phyloP scores from a whole-genome alignment of 2,113 vertebrate species.

The Brachyhypopomus occidentalis region DNA sequence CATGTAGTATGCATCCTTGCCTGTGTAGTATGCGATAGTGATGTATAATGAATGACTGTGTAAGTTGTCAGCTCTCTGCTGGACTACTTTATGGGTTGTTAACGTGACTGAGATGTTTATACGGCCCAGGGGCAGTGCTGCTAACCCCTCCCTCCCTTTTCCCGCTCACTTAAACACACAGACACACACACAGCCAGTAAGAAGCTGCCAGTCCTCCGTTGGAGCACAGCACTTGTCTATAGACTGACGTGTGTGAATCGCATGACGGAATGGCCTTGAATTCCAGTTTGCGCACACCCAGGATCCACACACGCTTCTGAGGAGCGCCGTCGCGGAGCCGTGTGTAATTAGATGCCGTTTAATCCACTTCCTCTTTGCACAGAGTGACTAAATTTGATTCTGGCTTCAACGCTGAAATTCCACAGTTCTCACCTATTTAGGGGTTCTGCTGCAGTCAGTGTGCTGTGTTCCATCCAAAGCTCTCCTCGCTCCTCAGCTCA shows the following conservation, averaged over 20 bases:
- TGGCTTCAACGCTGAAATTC: slow-evolving; percentile 66
- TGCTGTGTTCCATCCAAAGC: slow-evolving; percentile 10
- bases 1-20: no score
- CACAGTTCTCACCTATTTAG: slow-evolving; percentile 42
- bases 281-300: background rate
- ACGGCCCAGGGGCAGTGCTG: background rate
- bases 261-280: background rate
- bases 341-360: slow-evolving; percentile 73
- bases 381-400: slow-evolving; percentile 72
- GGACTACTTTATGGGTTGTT: background rate
- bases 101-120: background rate
- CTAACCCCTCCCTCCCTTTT: background rate
- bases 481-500: background rate
- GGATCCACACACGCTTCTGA: slow-evolving; percentile 59
- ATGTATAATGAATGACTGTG: background rate
- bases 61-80: background rate
- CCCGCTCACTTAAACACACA: background rate
- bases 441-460: slow-evolving; percentile 2
- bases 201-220: background rate
- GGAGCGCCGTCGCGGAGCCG: slow-evolving; percentile 69
- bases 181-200: background rate
- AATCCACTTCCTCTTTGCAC: slow-evolving; percentile 70
- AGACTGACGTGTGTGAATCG: slow-evolving; percentile 2
- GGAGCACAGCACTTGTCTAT: background rate
- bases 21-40: no score